These are phyloP conservation scores for Stramonita haemastoma DNA, from an alignment of 2,888 invertebrate genomes.

Conservation along the genomic window DNA sequence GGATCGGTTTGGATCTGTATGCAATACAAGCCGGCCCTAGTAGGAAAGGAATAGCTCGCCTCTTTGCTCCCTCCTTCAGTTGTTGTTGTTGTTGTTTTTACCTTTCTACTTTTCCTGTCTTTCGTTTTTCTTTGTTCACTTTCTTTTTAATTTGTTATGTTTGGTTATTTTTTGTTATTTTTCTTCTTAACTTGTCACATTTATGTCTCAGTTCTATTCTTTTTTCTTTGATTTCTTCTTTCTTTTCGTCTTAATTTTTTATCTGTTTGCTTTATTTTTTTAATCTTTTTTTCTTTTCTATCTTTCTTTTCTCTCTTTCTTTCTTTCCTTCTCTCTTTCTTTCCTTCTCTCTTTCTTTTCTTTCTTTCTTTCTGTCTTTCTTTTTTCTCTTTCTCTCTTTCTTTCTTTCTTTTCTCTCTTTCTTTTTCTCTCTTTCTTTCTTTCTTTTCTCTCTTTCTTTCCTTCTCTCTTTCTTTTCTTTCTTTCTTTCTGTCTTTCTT, in stretches of 20 bases:
- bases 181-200: neutral
- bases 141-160: neutral
- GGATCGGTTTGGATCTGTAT: too few relatives aligned
- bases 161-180: neutral
- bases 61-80: too few relatives aligned
- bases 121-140: neutral
- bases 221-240: too few relatives aligned
- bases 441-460: neutral
- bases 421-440: too few relatives aligned
- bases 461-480: neutral
- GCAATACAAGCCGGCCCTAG: too few relatives aligned
- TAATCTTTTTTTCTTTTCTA: neutral
- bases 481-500: neutral
- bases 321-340: neutral
- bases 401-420: neutral
- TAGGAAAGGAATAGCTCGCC: too few relatives aligned
- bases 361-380: neutral
- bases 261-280: neutral
- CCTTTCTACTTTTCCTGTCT: neutral
- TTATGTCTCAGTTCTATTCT: too few relatives aligned
- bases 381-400: neutral
- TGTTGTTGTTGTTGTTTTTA: neutral
- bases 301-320: neutral
- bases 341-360: neutral
- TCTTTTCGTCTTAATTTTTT: neutral